These are phyloP conservation scores for Anthrax anthrax DNA, from an alignment of 2,888 invertebrate genomes.

Conservation along the genomic window DNA sequence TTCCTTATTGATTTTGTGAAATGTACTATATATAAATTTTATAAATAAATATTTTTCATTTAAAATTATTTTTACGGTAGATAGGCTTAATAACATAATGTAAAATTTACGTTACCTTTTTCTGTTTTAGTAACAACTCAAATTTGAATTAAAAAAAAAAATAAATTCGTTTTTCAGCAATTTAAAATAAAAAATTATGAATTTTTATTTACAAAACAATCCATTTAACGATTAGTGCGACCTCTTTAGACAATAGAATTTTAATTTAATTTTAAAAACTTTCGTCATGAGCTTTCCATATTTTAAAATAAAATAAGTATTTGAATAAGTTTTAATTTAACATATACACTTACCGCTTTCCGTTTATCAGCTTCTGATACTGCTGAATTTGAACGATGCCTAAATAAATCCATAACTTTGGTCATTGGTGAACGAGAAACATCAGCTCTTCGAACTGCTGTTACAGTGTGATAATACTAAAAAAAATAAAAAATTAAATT, in stretches of 20 bases:
- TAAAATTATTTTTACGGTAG: no score
- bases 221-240: neutral
- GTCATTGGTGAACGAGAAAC: conserved; percentile 62
- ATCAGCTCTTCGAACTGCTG: conserved; percentile 47
- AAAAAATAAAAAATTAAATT: conserved; percentile 7
- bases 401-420: conserved; percentile 84
- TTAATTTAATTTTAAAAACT: neutral
- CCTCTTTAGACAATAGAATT: neutral
- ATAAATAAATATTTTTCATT: no score
- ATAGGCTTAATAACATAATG: no score
- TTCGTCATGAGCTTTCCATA: neutral
- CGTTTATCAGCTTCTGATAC: conserved; percentile 54
- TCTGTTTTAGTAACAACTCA: no score
- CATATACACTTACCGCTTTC: conserved; percentile 45
- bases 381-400: conserved; percentile 56
- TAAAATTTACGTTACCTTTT: no score
- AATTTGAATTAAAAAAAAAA: no score
- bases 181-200: no score
- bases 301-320: neutral
- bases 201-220: no score
- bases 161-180: no score
- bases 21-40: no score
- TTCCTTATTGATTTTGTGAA: no score
- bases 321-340: no score
- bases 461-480: conserved; percentile 60